phyloP scores from a whole-genome alignment of 1,140 invertebrate species.

The Helicoverpa armigera region DNA sequence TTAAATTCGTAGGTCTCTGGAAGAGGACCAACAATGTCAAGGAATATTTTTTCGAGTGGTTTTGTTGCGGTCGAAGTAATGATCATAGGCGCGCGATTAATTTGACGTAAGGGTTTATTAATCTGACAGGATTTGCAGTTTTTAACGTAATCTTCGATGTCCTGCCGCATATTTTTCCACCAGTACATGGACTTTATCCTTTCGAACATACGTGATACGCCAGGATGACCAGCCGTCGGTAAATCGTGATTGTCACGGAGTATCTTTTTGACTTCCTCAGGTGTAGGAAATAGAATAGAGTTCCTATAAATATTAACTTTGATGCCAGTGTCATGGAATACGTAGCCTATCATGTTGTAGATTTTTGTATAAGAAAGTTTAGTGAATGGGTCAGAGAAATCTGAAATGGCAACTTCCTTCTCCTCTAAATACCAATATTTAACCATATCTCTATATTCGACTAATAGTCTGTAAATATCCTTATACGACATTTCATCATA shows the following conservation, averaged over 20 bases:
- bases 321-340: not conserved
- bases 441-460: too few species aligned
- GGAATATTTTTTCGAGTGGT: too few species aligned
- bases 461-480: too few species aligned
- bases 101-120: not conserved
- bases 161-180: constrained; percentile 11
- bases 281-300: not conserved
- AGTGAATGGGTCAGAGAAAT: too few species aligned
- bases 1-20: not conserved
- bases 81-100: not conserved
- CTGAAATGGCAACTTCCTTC: too few species aligned
- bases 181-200: not conserved
- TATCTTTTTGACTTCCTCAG: too few species aligned
- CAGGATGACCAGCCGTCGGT: not conserved
- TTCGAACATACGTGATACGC: not conserved
- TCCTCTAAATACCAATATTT: too few species aligned
- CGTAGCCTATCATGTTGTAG: not conserved
- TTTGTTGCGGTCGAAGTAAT: not conserved
- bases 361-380: too few species aligned
- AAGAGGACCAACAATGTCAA: not conserved
- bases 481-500: too few species aligned
- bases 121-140: too few species aligned
- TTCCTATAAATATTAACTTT: constrained; percentile 1
- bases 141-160: not conserved
- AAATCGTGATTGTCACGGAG: too few species aligned